Conservation (phyloP, 2,888 invertebrate genomes). For the Sphaeridia pumilis region DNA sequence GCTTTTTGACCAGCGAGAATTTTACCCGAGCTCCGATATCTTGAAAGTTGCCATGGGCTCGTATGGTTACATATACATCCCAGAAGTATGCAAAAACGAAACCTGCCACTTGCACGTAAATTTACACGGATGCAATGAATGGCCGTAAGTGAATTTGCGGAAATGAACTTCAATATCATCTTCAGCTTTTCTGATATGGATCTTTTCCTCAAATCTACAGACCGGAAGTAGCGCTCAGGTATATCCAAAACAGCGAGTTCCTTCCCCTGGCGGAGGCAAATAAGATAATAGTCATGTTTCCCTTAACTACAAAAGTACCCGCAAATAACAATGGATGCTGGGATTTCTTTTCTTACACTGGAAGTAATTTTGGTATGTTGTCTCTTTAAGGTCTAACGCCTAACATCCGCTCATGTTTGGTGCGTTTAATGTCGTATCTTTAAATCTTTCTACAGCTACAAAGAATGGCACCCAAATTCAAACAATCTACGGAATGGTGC, state of each 20-base stretch:
- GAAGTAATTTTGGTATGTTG: slow-evolving; percentile 22
- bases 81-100: slow-evolving; percentile 16
- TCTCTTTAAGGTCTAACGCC: not conserved
- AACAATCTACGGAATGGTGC: slow-evolving; percentile 21
- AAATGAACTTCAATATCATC: not conserved
- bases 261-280: slow-evolving; percentile 26
- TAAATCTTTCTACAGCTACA: slow-evolving; percentile 17
- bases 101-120: slow-evolving; percentile 28
- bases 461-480: slow-evolving; percentile 26
- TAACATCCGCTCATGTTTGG: not conserved
- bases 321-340: slow-evolving; percentile 28
- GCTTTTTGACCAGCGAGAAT: slow-evolving; percentile 27
- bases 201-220: slow-evolving; percentile 7
- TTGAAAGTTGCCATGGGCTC: slow-evolving; percentile 28
- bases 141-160: slow-evolving; percentile 18
- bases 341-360: slow-evolving; percentile 31
- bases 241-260: slow-evolving; percentile 28
- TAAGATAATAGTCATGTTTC: slow-evolving; percentile 27
- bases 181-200: not conserved
- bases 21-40: slow-evolving; percentile 22
- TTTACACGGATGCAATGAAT: slow-evolving; percentile 35
- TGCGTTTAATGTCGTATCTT: not conserved
- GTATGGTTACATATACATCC: slow-evolving; percentile 27
- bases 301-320: slow-evolving; percentile 24
- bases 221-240: slow-evolving; percentile 21